phyloP scores from a whole-genome alignment of 1,140 invertebrate genomes.

The Sinella curviseta region DNA sequence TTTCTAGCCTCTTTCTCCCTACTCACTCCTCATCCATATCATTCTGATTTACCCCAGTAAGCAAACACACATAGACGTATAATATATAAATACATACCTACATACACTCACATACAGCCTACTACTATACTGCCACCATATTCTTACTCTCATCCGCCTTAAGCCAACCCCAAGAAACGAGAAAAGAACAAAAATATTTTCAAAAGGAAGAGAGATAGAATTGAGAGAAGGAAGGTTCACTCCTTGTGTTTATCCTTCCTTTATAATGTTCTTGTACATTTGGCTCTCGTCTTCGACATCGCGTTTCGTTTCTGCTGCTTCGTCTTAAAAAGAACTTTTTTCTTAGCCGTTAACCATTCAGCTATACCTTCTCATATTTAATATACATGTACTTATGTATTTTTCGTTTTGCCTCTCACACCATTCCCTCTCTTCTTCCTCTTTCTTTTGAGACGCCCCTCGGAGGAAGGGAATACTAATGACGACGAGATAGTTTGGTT shows the following conservation, averaged over 20 bases:
- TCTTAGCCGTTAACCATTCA: too few relatives aligned
- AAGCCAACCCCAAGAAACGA: neutral
- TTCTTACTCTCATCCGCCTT: neutral
- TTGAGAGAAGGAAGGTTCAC: neutral
- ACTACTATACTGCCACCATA: too few relatives aligned
- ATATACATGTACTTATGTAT: too few relatives aligned
- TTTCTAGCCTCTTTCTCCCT: neutral
- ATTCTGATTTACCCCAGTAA: too few relatives aligned
- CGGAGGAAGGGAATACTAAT: slow-evolving; percentile 1
- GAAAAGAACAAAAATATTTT: neutral
- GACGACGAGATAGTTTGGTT: neutral
- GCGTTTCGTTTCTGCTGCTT: too few relatives aligned
- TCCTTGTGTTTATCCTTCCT: neutral
- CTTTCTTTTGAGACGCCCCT: slow-evolving; percentile 3
- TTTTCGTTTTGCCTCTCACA: neutral
- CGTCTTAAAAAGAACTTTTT: too few relatives aligned
- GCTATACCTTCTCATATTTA: too few relatives aligned
- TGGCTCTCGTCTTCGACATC: neutral
- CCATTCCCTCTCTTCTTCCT: neutral
- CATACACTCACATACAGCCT: too few relatives aligned
- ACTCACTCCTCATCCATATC: too few relatives aligned
- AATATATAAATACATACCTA: too few relatives aligned
- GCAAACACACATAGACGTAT: too few relatives aligned
- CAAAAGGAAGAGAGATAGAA: neutral
- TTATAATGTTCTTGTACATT: neutral